Conservation (phyloP, 2,113 vertebrate species). For the Dasyprocta punctata region DNA sequence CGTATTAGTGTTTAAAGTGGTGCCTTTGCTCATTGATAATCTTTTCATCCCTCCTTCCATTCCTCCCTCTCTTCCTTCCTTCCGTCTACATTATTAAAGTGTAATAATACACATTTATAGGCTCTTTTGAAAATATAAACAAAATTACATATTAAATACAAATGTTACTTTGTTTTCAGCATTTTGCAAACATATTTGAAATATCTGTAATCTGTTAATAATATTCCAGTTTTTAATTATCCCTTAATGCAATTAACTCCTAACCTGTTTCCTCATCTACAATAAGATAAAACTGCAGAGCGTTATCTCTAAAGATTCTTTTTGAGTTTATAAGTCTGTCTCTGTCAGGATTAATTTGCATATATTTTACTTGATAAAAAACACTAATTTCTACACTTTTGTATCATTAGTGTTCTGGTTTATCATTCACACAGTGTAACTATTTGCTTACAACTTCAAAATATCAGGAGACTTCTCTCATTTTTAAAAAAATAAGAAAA, state of each 20-base stretch:
- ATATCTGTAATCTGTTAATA: slow-evolving; percentile 19
- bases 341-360: neutral
- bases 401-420: neutral
- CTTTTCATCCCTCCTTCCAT: neutral
- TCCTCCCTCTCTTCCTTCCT: neutral
- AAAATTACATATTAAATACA: neutral
- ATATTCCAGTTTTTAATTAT: neutral
- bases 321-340: neutral
- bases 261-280: neutral
- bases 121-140: neutral
- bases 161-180: neutral
- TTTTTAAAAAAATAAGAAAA: neutral
- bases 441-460: neutral
- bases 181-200: slow-evolving; percentile 11
- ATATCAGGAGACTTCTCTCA: neutral
- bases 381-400: neutral
- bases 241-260: neutral
- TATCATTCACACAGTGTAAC: neutral
- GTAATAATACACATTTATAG: neutral
- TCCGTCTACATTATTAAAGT: neutral
- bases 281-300: neutral
- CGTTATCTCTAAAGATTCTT: neutral
- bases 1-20: neutral
- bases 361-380: neutral
- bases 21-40: neutral